Base-by-base conservation (phyloP, 1,140 invertebrate genomes). In the Holcopasites calliopsidis region DNA sequence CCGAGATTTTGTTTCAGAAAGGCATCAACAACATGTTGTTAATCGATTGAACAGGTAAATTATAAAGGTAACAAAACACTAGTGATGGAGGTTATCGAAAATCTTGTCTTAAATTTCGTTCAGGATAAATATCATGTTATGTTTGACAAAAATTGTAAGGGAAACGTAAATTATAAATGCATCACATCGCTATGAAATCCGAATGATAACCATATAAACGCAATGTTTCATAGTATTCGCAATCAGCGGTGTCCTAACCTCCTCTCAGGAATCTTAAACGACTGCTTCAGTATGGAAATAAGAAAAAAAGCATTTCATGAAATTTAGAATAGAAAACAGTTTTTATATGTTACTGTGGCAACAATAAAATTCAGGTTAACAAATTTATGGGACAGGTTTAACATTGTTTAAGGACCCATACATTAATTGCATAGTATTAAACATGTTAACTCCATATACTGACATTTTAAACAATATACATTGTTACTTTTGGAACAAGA, bases 231-330 rank as follows among this genome's bases (percentile, higher is more conserved):
- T 18, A 35, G 26, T 23, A 38, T 16, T 10, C 11, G 2, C 3
- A 13, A 33, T 3, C 8, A 54, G 38, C 7, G 8, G 6, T 18
- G 31, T 57, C 38, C 62, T 66, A 74, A 74, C 61, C 71, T 74
- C 10, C 13, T 1, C 18, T 31, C 6, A 21, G 3, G 1, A 49
- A 23, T 50, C 16, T 13, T 13, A 11, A 54, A 55, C 4, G 5
- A 3, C 7, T 6, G 18, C 11, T n/a, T 55, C 26, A 18, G n/a
- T 13, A 23, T 11, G 2, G 1, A 60, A 13, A 8, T 23, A n/a
- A n/a, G n/a, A n/a, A n/a, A n/a, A n/a, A n/a, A n/a, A n/a, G n/a
- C n/a, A n/a, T 21, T 35, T 38, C 35, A 38, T 38, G 35, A 44
- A 26, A 44, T 44, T n/a, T n/a, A n/a, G n/a, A n/a, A n/a, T n/a